Evolutionary conservation across 1,140 invertebrate genomes (phyloP), one percentile per base, ranked within the genome.

Genomic region (Drosophila saltans): DNA sequence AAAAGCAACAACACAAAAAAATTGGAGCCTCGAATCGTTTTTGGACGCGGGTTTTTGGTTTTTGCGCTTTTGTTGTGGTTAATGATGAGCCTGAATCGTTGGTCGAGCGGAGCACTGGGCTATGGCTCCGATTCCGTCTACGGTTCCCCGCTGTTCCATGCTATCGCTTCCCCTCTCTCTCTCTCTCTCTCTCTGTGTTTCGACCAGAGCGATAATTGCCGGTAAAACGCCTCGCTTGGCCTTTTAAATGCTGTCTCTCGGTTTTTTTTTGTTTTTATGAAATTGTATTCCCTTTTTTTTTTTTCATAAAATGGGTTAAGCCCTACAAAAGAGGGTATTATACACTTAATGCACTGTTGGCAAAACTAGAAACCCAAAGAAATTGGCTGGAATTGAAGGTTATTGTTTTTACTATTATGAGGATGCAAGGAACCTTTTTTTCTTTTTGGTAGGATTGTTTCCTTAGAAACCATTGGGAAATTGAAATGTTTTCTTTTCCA

Each of bases 141-240:
- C 48, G 8, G 1, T 26, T 11, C 9, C 9, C 59, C 26, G 33
- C 57, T 45, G 28, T 36, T 36, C 48, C 33, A 45, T 63, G 10
- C 33, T 6, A 1, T 41, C 16, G 0, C 16, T 16, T 0, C 16
- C 16, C 1, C 33, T 7, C 9, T 6, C 59, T 36, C 16, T 16
- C 16, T 16, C 16, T 16, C 16, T 16, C 16, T 1, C 33, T 9
- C 9, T 6, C 59, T 36, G 26, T 21, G 6, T 26, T 26, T 52
- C 55, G 48, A 69, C 62, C 80, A 83, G 80, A 67, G 83, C 84
- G 84, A 88, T 88, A 88, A 88, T 88, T 88, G 84, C 85, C 85
- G 84, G 84, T 88, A 88, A 88, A 88, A 88, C 84, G 84, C 84
- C 84, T 88, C 84, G 80, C 84, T 88, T 88, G 84, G 81, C 71